Conservation (phyloP, 2,888 invertebrate species). For the Phalera bucephala region DNA sequence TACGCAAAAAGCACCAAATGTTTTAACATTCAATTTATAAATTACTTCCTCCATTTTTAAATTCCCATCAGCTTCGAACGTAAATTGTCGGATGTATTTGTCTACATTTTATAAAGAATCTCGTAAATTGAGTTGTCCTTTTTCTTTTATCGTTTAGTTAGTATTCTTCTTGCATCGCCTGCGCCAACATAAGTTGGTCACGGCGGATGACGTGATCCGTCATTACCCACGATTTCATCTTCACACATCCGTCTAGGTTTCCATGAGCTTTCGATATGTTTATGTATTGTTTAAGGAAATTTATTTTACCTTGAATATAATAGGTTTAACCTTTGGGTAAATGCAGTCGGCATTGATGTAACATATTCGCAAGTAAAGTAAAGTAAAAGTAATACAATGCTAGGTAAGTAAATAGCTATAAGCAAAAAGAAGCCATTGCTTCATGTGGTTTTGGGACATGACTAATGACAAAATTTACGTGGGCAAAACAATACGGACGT, state of each 20-base stretch:
- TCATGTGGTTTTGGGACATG: background rate
- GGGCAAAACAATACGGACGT: no score
- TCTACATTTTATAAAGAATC: background rate
- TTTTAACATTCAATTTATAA: no score
- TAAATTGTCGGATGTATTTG: no score
- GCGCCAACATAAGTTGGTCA: background rate
- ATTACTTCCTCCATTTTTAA: no score
- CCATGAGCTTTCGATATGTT: background rate
- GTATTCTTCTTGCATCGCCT: background rate
- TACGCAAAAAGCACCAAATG: no score
- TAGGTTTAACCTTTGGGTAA: no score
- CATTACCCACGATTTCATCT: background rate
- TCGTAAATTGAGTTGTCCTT: background rate
- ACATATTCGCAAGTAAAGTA: no score
- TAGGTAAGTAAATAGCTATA: no score
- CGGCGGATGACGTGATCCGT: background rate
- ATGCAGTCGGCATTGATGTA: no score
- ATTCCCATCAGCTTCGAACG: no score
- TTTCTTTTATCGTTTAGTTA: background rate
- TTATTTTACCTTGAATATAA: background rate
- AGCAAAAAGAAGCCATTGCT: background rate
- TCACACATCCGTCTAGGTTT: slow-evolving; percentile 1
- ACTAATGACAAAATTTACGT: no score
- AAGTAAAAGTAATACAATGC: no score
- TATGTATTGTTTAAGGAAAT: background rate